Base-by-base conservation (phyloP, 2,113 vertebrate species). In the Chlorodrepanis virens region DNA sequence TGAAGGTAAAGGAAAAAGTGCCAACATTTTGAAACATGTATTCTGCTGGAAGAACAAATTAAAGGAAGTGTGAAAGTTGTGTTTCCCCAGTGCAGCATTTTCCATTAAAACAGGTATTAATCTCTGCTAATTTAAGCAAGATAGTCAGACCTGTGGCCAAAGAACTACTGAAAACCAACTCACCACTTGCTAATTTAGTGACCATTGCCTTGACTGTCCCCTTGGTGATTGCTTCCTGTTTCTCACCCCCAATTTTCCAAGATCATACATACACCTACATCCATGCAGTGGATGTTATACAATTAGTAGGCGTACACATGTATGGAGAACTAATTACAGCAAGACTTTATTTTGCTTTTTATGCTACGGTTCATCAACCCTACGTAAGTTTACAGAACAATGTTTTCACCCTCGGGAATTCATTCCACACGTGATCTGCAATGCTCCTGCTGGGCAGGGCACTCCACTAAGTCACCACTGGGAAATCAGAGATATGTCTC, bases 1-100 rank as follows among this genome's bases (percentile, higher is more conserved):
- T 97, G 97, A 96, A 96, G 95, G 77, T 85, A 97, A 93, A 94
- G 87, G 59, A 96, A 96, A 97, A 97, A 95, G 97, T 97, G 89
- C 94, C 94, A 98, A 97, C 95, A 95, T 95, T 97, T 97, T 94
- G 83, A 96, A 97, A 94, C 59, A 97, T 50, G 28, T 94, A 96
- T 98, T 97, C 97, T 98, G 98, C 97, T 96, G 96, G 57, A 97
- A 91, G 70, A 97, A 98, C 89, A 84, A 96, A 97, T 98, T 95
- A 97, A 19, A 97, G 92, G 98, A 98, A 99, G 98, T 98, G 99
- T 99, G 98, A 98, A 98, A 99, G 98, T 98, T 98, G 93, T 94
- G 84, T 94, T 97, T 97, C 97, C 96, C 97, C 96, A 98, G 97
- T 93, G 97, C 83, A 94, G 90, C 72, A 95, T 98, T 97, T 97